phyloP scores from a whole-genome alignment of 2,888 invertebrate species.

The Rhorus exstirpatorius region DNA sequence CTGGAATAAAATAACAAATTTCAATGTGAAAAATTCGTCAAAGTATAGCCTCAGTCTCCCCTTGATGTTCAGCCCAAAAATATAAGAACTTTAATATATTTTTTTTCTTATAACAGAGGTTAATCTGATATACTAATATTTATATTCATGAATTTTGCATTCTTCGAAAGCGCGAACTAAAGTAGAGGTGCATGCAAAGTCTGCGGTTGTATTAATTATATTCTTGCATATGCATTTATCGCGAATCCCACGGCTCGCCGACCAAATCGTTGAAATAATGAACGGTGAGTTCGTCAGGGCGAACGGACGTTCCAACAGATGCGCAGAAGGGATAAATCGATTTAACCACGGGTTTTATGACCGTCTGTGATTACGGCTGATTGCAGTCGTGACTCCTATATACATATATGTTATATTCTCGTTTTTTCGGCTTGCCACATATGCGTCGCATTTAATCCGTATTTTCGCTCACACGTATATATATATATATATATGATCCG shows the following conservation, averaged over 20 bases:
- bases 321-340: slow-evolving; percentile 63
- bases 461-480: slow-evolving; percentile 33
- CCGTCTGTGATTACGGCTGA: slow-evolving; percentile 69
- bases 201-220: slow-evolving; percentile 55
- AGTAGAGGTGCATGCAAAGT: slow-evolving; percentile 3
- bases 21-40: no score
- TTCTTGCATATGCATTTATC: slow-evolving; percentile 47
- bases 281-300: slow-evolving; percentile 59
- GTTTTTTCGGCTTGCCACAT: slow-evolving; percentile 54
- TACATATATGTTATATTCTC: slow-evolving; percentile 25
- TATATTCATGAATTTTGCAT: neutral
- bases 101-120: neutral
- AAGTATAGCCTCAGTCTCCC: no score
- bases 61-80: no score
- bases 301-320: slow-evolving; percentile 52
- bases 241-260: slow-evolving; percentile 43
- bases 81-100: neutral
- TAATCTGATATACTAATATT: neutral
- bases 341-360: slow-evolving; percentile 79
- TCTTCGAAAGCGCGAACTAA: neutral
- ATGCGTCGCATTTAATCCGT: slow-evolving; percentile 52
- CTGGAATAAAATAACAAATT: no score
- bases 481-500: neutral
- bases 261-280: slow-evolving; percentile 66
- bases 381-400: slow-evolving; percentile 67